Evolutionary conservation across 1,140 invertebrate species (phyloP).

Genomic region (Drosophila neocordata): DNA sequence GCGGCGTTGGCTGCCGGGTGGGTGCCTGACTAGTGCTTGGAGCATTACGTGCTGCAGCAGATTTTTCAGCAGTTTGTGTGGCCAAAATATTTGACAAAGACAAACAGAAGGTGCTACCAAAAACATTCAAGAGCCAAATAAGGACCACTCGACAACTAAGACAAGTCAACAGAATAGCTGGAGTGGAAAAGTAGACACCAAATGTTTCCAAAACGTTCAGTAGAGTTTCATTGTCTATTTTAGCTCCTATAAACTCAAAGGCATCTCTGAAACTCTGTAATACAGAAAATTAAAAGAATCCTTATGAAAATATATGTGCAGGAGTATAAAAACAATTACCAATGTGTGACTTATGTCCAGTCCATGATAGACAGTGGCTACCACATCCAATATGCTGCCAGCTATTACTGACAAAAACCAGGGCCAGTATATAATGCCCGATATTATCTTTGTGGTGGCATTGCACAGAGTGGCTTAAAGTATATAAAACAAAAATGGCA

Average conservation of each 20-base stretch:
- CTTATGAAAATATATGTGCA: too few species aligned
- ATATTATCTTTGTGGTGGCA: constrained; percentile 67
- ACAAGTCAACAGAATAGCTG: constrained; percentile 58
- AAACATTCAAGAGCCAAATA: constrained; percentile 74
- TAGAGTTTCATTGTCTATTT: too few species aligned
- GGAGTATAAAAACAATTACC: constrained; percentile 29
- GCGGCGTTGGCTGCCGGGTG: constrained; percentile 42
- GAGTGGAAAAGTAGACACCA: constrained; percentile 68
- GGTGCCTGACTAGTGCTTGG: constrained; percentile 26
- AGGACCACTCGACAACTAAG: constrained; percentile 62
- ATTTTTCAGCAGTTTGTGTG: constrained; percentile 26
- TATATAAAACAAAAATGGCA: not conserved
- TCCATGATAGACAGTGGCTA: constrained; percentile 69
- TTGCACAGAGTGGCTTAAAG: constrained; percentile 65
- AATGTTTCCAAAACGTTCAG: constrained; percentile 23
- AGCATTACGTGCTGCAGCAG: not conserved
- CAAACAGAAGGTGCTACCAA: constrained; percentile 68
- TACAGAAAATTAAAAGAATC: not conserved
- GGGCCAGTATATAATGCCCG: constrained; percentile 69
- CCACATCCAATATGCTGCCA: constrained; percentile 67
- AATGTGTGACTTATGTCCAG: constrained; percentile 58
- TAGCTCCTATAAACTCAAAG: constrained; percentile 42
- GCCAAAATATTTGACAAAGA: constrained; percentile 65
- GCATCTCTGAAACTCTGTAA: constrained; percentile 39
- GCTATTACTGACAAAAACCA: constrained; percentile 71